Conservation (phyloP, 2,797 vertebrate genomes). For the Acanthis flammea region DNA sequence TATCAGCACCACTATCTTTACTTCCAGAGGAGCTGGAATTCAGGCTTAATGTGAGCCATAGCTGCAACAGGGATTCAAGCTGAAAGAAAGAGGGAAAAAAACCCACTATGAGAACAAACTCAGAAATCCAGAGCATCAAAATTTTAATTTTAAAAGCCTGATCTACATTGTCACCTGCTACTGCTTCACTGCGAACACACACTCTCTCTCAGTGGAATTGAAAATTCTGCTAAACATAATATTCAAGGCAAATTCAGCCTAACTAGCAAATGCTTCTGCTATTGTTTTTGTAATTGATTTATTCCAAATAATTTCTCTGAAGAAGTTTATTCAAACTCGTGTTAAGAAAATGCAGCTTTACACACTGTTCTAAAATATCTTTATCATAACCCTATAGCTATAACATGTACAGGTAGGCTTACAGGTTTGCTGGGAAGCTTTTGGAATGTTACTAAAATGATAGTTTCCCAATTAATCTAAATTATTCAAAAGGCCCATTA, state of each 20-base stretch:
- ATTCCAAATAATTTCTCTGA: neutral
- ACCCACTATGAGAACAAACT: neutral
- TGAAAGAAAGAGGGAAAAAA: constrained; percentile 52
- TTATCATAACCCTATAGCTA: neutral
- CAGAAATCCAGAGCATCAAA: neutral
- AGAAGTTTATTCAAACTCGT: neutral
- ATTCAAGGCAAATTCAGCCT: neutral
- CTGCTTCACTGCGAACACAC: neutral
- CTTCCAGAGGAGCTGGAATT: constrained; percentile 87
- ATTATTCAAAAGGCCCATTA: neutral
- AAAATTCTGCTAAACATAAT: neutral
- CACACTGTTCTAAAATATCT: neutral
- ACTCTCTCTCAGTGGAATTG: neutral
- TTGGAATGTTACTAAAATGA: neutral
- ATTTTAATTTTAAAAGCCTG: neutral
- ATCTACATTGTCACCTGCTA: neutral
- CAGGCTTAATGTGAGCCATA: constrained; percentile 97
- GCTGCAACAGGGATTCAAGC: constrained; percentile 95
- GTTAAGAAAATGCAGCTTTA: neutral
- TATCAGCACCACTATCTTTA: constrained; percentile 91
- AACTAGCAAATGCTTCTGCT: neutral
- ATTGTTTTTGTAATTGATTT: neutral
- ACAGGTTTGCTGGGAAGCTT: neutral
- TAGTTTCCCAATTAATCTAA: neutral
- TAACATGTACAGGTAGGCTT: neutral